These are phyloP conservation scores for Drosophila equinoxialis DNA, from an alignment of 1,140 invertebrate species.

Conservation along the genomic window DNA sequence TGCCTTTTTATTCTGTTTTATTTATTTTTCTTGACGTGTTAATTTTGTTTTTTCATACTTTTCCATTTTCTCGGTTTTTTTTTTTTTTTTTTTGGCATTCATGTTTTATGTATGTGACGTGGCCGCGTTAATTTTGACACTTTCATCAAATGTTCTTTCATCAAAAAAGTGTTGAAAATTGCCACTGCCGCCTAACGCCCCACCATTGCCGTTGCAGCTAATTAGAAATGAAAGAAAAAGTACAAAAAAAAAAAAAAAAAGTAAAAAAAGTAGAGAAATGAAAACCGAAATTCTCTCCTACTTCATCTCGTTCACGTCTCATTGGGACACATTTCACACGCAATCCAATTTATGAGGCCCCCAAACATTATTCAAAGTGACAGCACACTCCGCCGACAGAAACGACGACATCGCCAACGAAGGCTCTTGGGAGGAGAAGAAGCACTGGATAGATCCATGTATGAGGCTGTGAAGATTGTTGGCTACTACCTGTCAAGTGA, in stretches of 20 bases:
- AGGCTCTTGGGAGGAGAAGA: neutral
- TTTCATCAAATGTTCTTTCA: slow-evolving; percentile 64
- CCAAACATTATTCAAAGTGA: slow-evolving; percentile 73
- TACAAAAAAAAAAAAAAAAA: slow-evolving; percentile 12
- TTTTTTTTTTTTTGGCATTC: slow-evolving; percentile 21
- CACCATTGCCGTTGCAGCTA: slow-evolving; percentile 30
- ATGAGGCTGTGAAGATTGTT: neutral
- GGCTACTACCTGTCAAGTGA: slow-evolving; percentile 65
- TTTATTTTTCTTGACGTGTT: neutral
- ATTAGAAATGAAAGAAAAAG: slow-evolving; percentile 51
- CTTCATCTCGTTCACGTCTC: neutral
- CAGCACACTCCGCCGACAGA: slow-evolving; percentile 27
- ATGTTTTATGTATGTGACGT: slow-evolving; percentile 56
- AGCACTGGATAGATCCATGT: neutral
- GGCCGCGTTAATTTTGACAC: slow-evolving; percentile 52
- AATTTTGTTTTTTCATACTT: neutral
- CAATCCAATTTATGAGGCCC: slow-evolving; percentile 63
- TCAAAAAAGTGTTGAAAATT: slow-evolving; percentile 60
- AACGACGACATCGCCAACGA: neutral
- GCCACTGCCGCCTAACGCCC: neutral
- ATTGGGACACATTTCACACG: slow-evolving; percentile 50
- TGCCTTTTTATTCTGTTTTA: slow-evolving; percentile 11
- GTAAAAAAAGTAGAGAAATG: no score
- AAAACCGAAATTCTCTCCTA: slow-evolving; percentile 6
- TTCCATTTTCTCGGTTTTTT: neutral